Conservation (phyloP, 2,797 vertebrate genomes). For the Anniella stebbinsi region DNA sequence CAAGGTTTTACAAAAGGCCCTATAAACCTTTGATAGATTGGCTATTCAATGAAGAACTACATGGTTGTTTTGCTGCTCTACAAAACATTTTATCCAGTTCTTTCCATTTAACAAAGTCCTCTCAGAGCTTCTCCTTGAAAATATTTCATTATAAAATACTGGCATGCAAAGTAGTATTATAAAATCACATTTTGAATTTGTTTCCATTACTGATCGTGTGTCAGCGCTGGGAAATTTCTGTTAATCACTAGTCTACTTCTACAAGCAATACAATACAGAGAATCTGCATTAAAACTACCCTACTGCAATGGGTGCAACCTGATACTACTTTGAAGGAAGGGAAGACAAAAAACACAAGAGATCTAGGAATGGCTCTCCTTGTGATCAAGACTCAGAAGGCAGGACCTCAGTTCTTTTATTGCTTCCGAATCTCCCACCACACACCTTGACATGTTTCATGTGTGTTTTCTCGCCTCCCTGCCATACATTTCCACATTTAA, state of each 20-base stretch:
- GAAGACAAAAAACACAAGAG: neutral
- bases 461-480: neutral
- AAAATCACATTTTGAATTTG: neutral
- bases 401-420: neutral
- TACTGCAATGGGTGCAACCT: neutral
- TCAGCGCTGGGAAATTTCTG: neutral
- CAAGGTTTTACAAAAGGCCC: neutral
- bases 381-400: neutral
- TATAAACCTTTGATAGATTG: constrained; percentile 4
- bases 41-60: neutral
- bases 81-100: neutral
- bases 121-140: neutral
- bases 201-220: neutral
- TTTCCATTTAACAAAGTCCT: neutral
- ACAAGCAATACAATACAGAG: neutral
- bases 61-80: neutral
- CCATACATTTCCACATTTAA: neutral
- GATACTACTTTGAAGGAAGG: neutral
- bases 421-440: neutral
- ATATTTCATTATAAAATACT: neutral
- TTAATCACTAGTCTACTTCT: neutral
- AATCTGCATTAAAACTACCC: neutral
- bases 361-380: neutral
- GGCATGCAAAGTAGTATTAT: neutral
- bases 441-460: neutral